phyloP scores from a whole-genome alignment of 2,888 invertebrate genomes.

The Nineta flava region DNA sequence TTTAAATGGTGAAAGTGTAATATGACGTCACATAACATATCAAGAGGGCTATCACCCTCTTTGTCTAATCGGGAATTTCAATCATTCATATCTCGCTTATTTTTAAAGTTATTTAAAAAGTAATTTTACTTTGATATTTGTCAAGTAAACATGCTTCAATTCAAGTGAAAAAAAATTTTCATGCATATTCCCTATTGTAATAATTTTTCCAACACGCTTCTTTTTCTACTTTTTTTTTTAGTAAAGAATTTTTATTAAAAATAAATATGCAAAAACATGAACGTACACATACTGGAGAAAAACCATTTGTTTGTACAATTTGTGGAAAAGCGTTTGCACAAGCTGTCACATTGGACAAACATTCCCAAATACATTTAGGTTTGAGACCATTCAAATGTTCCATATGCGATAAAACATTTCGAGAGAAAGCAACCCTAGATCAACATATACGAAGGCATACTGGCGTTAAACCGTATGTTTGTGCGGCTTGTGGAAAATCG shows the following conservation, averaged over 20 bases:
- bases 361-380: slow-evolving; percentile 17
- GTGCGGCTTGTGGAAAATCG: slow-evolving; percentile 15
- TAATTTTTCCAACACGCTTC: too few species aligned
- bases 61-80: too few species aligned
- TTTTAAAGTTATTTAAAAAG: too few species aligned
- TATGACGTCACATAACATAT: too few species aligned
- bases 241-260: slow-evolving; percentile 19
- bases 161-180: too few species aligned
- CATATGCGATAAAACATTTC: slow-evolving; percentile 14
- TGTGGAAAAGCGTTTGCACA: slow-evolving; percentile 21
- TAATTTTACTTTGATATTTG: too few species aligned
- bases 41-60: too few species aligned
- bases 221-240: slow-evolving; percentile 11
- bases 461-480: slow-evolving; percentile 17
- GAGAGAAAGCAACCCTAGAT: slow-evolving; percentile 17
- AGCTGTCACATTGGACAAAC: slow-evolving; percentile 19
- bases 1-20: too few species aligned
- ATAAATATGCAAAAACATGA: slow-evolving; percentile 20
- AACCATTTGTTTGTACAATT: slow-evolving; percentile 18
- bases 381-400: slow-evolving; percentile 17
- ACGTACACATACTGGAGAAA: slow-evolving; percentile 20
- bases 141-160: too few species aligned
- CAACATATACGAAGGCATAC: slow-evolving; percentile 18
- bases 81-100: too few species aligned
- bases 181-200: too few species aligned